Evolutionary conservation across 1,140 invertebrate species (phyloP).

Genomic region (Drosophila pseudoobscura): DNA sequence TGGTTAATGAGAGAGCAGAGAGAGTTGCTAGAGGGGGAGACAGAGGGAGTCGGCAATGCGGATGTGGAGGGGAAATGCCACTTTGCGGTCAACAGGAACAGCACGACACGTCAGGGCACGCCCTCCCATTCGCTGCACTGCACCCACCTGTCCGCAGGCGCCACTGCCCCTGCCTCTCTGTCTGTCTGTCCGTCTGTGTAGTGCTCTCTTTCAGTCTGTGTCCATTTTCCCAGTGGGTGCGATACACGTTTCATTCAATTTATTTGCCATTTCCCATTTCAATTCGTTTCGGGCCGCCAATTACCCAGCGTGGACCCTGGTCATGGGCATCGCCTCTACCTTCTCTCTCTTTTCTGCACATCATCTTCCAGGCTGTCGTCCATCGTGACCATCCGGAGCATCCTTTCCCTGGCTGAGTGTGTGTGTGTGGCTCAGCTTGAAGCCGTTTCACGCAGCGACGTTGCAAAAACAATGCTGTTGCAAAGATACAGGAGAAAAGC

Average conservation of each 20-base stretch:
- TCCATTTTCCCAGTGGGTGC: constrained; percentile 16
- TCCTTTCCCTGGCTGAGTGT: too few species aligned
- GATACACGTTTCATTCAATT: constrained; percentile 76
- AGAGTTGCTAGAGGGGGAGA: neutral
- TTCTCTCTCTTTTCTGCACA: constrained; percentile 17
- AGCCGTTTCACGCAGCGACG: constrained; percentile 30
- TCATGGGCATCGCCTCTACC: constrained; percentile 21
- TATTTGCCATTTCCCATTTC: constrained; percentile 78
- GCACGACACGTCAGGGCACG: neutral
- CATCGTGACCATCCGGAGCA: too few species aligned
- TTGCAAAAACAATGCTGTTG: neutral
- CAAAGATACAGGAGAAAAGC: neutral
- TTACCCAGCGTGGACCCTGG: constrained; percentile 63
- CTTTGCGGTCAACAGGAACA: constrained; percentile 67
- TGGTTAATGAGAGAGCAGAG: too few species aligned
- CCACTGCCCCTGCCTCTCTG: neutral
- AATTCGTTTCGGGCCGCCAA: constrained; percentile 77
- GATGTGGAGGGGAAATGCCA: constrained; percentile 68
- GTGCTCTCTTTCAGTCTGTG: neutral
- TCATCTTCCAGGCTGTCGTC: neutral
- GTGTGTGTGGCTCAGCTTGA: constrained; percentile 16
- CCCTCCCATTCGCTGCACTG: constrained; percentile 27
- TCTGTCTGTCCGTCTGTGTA: neutral
- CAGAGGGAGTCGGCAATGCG: constrained; percentile 11
- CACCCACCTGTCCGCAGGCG: constrained; percentile 6